These are phyloP conservation scores for Malaclemys terrapin DNA, from an alignment of 2,113 vertebrate species.

Conservation along the genomic window DNA sequence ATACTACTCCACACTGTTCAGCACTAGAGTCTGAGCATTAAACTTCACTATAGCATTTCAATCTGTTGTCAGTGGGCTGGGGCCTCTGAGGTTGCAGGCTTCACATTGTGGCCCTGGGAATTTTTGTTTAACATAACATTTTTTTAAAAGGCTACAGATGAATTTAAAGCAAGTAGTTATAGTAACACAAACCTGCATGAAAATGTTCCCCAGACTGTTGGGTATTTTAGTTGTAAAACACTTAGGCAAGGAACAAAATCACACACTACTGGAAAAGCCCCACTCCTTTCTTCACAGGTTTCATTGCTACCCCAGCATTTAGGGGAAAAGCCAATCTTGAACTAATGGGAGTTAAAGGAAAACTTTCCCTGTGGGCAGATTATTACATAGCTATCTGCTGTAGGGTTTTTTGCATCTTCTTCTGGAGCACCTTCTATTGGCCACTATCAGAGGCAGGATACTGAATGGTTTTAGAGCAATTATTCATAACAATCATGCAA, in stretches of 20 bases:
- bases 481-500: neutral
- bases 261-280: neutral
- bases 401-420: neutral
- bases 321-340: neutral
- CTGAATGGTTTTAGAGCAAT: neutral
- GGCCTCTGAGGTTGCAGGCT: accelerated
- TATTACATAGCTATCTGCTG: neutral
- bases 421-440: neutral
- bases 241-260: neutral
- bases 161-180: neutral
- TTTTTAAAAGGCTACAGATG: neutral
- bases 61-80: neutral
- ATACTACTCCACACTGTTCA: neutral
- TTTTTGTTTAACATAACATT: neutral
- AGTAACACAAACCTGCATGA: accelerated
- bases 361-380: neutral
- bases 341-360: accelerated
- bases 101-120: accelerated
- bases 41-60: neutral
- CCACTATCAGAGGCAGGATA: neutral
- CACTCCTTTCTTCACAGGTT: neutral
- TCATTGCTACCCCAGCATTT: neutral
- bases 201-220: neutral
- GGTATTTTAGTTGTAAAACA: neutral
- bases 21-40: accelerated